phyloP scores from a whole-genome alignment of 1,140 invertebrate species.

The Diabrotica undecimpunctata region DNA sequence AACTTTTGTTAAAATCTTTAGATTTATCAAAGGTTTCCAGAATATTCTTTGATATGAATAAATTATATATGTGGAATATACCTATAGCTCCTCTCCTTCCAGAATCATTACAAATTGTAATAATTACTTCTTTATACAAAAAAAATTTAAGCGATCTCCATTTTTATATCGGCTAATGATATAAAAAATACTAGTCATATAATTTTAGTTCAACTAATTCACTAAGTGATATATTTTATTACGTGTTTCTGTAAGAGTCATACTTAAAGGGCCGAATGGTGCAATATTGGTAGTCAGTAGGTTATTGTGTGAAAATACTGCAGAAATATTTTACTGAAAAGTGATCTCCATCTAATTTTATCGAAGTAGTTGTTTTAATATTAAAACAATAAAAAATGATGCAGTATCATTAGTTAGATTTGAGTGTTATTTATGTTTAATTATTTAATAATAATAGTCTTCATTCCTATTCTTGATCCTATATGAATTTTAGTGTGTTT shows the following conservation, averaged over 20 bases:
- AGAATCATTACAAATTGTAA: too few relatives aligned
- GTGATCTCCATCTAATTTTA: background rate
- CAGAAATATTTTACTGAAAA: background rate
- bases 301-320: slow-evolving; percentile 6
- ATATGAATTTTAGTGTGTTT: slow-evolving; percentile 6
- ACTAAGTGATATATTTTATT: slow-evolving; percentile 3
- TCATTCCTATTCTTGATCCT: slow-evolving; percentile 29
- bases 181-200: slow-evolving; percentile 41
- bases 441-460: slow-evolving; percentile 17
- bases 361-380: background rate
- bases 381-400: too few relatives aligned
- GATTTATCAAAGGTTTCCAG: too few relatives aligned
- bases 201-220: slow-evolving; percentile 20
- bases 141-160: background rate
- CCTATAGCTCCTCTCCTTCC: too few relatives aligned
- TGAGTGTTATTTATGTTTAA: slow-evolving; percentile 12
- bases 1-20: too few relatives aligned
- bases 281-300: slow-evolving; percentile 26
- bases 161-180: slow-evolving; percentile 42
- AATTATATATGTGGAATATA: too few relatives aligned
- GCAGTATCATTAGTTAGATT: background rate
- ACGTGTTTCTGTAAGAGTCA: background rate
- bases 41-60: too few relatives aligned
- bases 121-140: too few relatives aligned
- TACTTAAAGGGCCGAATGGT: slow-evolving; percentile 17